Percentiles rank a stretch among this genome's conserved stretches.
These are phyloP conservation scores for Ormyrus labotus DNA, from an alignment of 2,888 invertebrate genomes.

Conservation along the genomic window DNA sequence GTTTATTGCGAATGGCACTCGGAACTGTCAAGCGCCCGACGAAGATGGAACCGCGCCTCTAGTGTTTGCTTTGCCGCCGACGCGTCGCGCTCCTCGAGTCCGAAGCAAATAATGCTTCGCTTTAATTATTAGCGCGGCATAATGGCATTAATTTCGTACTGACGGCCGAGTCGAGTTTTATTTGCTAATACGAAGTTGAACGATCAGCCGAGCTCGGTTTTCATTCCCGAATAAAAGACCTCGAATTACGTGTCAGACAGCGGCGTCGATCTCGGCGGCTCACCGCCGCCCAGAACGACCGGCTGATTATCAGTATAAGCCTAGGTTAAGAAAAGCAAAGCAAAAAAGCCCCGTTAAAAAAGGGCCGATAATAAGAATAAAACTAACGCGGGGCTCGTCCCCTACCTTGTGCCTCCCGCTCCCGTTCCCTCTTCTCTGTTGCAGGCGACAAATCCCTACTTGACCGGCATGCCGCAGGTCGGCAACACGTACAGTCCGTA, in stretches of 20 bases:
- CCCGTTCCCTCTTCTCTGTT: conserved; percentile 66
- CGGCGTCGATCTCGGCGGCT: background rate
- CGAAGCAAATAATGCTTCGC: conserved; percentile 19
- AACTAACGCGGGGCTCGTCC: conserved; percentile 41
- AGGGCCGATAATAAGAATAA: background rate
- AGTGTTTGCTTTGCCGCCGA: conserved; percentile 5
- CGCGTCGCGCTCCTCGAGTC: background rate
- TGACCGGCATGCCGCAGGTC: conserved; percentile 92
- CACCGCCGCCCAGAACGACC: background rate
- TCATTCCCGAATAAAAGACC: background rate
- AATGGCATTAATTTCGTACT: background rate
- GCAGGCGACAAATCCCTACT: conserved; percentile 93
- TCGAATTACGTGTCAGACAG: conserved; percentile 30
- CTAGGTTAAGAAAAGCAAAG: conserved; percentile 1
- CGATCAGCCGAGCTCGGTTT: background rate
- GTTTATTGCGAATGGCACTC: conserved; percentile 10
- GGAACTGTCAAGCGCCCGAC: background rate
- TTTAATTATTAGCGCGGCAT: conserved; percentile 16
- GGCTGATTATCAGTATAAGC: background rate
- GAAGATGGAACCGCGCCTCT: conserved; percentile 7
- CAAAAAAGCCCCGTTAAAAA: background rate
- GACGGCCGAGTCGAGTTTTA: conserved; percentile 8
- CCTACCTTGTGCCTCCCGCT: conserved; percentile 56
- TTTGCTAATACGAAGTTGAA: background rate
- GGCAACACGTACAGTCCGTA: conserved; percentile 94